Conservation (phyloP, 1,140 invertebrate genomes). For the Orius insidiosus region DNA sequence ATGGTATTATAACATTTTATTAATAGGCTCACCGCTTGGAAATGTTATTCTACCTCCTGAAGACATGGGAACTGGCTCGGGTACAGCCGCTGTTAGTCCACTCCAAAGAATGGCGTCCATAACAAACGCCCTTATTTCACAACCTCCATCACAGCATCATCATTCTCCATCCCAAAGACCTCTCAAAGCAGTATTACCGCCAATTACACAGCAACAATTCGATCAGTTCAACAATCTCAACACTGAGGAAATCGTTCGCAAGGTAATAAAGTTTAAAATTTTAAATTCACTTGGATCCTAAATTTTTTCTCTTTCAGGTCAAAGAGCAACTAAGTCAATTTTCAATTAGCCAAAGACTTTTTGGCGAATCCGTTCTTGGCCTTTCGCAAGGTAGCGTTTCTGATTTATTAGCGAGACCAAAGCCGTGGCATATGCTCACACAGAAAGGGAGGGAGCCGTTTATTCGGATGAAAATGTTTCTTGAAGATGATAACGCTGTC, state of each 20-base stretch:
- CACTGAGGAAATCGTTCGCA: conserved; percentile 95
- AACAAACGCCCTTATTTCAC: conserved; percentile 87
- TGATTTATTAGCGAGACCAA: conserved; percentile 82
- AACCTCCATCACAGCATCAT: conserved; percentile 67
- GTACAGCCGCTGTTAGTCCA: conserved; percentile 66
- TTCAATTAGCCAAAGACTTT: conserved; percentile 94
- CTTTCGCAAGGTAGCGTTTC: conserved; percentile 91
- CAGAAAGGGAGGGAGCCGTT: conserved; percentile 87
- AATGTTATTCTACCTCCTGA: conserved; percentile 70
- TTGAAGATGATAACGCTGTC: conserved; percentile 92
- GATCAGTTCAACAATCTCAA: conserved; percentile 96
- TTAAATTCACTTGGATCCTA: background rate
- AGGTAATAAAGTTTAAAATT: conserved; percentile 35
- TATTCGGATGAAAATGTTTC: conserved; percentile 95
- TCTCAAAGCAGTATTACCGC: conserved; percentile 86
- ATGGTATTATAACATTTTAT: conserved; percentile 5
- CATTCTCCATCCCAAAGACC: conserved; percentile 67
- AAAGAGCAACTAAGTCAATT: conserved; percentile 96
- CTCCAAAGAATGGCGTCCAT: conserved; percentile 94
- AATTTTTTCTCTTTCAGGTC: conserved; percentile 33
- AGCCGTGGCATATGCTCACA: conserved; percentile 94
- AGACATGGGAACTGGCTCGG: conserved; percentile 35
- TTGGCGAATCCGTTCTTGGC: conserved; percentile 93
- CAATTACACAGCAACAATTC: conserved; percentile 97
- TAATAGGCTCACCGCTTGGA: conserved; percentile 48